Evolutionary conservation across 2,797 vertebrate species (phyloP).

Genomic region (Sebastolobus alascanus): DNA sequence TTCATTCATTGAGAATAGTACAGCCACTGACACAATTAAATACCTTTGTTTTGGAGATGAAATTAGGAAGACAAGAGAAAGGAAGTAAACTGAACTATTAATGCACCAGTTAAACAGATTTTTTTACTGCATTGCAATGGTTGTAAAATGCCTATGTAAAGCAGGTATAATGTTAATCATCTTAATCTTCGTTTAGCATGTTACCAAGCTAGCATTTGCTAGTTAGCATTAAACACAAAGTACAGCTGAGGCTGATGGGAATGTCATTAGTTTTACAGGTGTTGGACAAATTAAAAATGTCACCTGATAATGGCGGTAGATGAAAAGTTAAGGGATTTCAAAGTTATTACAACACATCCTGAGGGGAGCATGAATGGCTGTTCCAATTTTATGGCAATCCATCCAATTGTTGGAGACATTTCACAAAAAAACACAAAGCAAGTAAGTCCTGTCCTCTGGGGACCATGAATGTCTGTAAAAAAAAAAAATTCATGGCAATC

Average conservation of each 20-base stretch:
- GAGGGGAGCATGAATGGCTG: neutral
- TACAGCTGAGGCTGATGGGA: neutral
- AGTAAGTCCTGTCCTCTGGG: neutral
- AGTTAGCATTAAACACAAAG: slow-evolving; percentile 8
- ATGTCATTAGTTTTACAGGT: neutral
- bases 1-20: neutral
- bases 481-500: neutral
- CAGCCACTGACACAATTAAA: neutral
- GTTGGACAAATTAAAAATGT: neutral
- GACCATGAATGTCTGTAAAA: neutral
- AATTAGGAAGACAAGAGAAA: neutral
- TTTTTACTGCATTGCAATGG: neutral
- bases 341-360: neutral
- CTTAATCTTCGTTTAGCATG: neutral
- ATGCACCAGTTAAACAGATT: neutral
- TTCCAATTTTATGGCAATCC: neutral
- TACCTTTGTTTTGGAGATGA: neutral
- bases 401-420: neutral
- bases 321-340: neutral
- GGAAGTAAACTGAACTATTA: neutral
- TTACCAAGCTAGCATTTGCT: neutral
- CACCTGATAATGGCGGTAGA: neutral
- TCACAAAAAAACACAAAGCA: neutral
- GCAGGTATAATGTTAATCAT: neutral
- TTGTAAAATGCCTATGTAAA: neutral